Base-by-base conservation (phyloP, 2,888 invertebrate genomes). In the Meteorus colon region DNA sequence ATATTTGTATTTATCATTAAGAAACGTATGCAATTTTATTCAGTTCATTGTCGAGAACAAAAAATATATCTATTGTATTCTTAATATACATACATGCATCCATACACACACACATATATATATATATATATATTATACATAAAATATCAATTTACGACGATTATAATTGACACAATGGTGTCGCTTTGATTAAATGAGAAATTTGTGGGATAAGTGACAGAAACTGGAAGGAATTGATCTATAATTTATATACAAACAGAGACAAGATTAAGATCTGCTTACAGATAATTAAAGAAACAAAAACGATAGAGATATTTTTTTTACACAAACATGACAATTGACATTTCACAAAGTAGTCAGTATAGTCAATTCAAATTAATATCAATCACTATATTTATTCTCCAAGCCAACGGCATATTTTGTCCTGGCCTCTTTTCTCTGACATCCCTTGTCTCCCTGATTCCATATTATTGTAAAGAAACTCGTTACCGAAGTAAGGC, bases 21-120 rank as follows among this genome's bases (percentile, higher is more conserved):
- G 14, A 48, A 48, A 48, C 4, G 3, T n/a, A 48, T n/a, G 48
- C n/a, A n/a, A 48, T n/a, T 48, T 48, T 48, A 48, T 48, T 48
- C 48, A 48, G 48, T n/a, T 48, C 48, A 4, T 48, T 16, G 3
- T 48, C 14, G 5, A 16, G n/a, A 41, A 41, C 41, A 48, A 48
- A 48, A 48, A 48, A 48, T 48, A 48, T 48, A n/a, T 48, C 10
- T 45, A 45, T 48, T 48, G 4, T 48, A 48, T n/a, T 48, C 48
- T 19, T 19, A 19, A 19, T 55, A 8, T 55, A 19, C 4, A 55
- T 8, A 84, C 84, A 81, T 82, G 82, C 83, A 45, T 14, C 3
- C 16, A 45, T 45, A 45, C 34, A 24, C 10, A n/a, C 1, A 48
- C 2, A 41, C 8, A 41, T 41, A n/a, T 16, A 2, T n/a, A 24